Evolutionary conservation across 2,888 invertebrate genomes (phyloP), one percentile per base, ranked within the genome.

Genomic region (Plagodis dolabraria): DNA sequence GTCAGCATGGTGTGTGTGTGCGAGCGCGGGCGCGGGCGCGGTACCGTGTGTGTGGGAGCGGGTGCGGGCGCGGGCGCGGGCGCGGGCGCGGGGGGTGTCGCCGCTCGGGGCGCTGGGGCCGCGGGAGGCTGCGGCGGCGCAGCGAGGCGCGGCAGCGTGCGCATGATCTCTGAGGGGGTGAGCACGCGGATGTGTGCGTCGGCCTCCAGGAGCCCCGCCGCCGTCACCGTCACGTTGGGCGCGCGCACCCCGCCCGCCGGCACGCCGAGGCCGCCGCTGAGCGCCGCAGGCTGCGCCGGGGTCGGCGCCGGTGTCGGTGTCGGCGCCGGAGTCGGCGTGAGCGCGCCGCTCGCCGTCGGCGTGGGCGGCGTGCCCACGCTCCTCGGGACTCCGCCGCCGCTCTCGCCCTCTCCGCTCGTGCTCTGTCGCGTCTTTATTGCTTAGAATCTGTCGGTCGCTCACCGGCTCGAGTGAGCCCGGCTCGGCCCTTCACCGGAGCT

Each of bases 161-260:
- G 96, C 97, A 97, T 97, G 91, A 97, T 97, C 95, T 97, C 97
- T 79, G 96, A 96, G 82, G 97, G 97, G 82, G 97, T 97, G 89
- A 97, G 95, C 93, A 97, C 97, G 89, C 97, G 95, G 91, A 97
- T 97, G 93, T 96, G 96, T 92, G 96, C 96, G 93, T 97, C 96
- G 74, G 92, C 91, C 87, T 91, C 89, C 85, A 92, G 90, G 84
- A 91, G 87, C 84, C 93, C 93, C 85, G 91, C 92, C 75, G 95
- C 94, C 91, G 94, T 95, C 74, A 95, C 95, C 78, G 95, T 95
- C 64, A 95, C 95, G 90, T 95, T 95, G 79, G 95, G 95, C 80
- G 95, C 95, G 82, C 95, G 95, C 82, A 94, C 95, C 78, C 63
- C 64, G 67, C 68, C 54, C 57, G 71, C 63, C 49, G 69, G 40